These are phyloP conservation scores for Eurytoma californica DNA, from an alignment of 2,888 invertebrate species.

Conservation along the genomic window DNA sequence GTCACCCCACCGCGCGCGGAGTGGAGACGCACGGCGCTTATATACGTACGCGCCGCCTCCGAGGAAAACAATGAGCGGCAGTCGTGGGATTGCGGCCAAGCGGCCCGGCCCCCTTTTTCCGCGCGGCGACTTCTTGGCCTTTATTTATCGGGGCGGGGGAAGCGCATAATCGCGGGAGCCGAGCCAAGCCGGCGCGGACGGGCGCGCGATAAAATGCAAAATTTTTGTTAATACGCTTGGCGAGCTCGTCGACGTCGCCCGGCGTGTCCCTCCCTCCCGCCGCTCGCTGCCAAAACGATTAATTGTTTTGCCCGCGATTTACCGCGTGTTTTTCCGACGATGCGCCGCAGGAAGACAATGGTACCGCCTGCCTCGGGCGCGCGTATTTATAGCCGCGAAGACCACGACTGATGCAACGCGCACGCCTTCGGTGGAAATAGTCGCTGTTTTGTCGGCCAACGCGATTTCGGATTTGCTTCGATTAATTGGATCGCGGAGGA, in stretches of 20 bases:
- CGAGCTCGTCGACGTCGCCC: background rate
- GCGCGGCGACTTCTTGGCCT: constrained; percentile 22
- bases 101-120: constrained; percentile 43
- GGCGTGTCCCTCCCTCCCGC: background rate
- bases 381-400: too few relatives aligned
- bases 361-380: too few relatives aligned
- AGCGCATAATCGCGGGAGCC: constrained; percentile 44
- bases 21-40: background rate
- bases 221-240: constrained; percentile 24
- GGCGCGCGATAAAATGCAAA: background rate
- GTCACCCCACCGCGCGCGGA: background rate
- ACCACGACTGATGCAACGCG: too few relatives aligned
- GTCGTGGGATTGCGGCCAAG: constrained; percentile 66
- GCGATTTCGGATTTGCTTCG: too few relatives aligned
- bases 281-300: background rate
- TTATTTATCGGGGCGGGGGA: constrained; percentile 35
- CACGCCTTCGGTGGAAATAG: too few relatives aligned
- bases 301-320: background rate
- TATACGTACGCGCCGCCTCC: constrained; percentile 34
- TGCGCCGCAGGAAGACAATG: too few relatives aligned
- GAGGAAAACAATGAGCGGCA: constrained; percentile 67
- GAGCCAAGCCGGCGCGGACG: constrained; percentile 29
- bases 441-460: too few relatives aligned
- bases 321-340: background rate
- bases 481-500: too few relatives aligned